Conservation (phyloP, 2,888 invertebrate genomes). For the Lepidocyrtinus sp. region DNA sequence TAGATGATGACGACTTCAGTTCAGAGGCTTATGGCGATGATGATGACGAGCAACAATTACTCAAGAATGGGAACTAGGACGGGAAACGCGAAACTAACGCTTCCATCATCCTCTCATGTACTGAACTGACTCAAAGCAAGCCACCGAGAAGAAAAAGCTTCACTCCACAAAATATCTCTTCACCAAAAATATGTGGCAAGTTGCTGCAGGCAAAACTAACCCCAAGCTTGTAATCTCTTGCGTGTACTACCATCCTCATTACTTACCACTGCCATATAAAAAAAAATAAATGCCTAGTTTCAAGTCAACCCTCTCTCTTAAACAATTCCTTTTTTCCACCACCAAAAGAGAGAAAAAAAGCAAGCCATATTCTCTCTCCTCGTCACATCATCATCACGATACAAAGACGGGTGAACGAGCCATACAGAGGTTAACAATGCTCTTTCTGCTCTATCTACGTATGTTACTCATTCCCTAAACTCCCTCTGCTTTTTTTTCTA, state of each 20-base stretch:
- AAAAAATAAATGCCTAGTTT: not conserved
- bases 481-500: not conserved
- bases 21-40: not conserved
- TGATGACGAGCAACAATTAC: slow-evolving; percentile 51
- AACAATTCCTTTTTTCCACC: slow-evolving; percentile 21
- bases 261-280: not conserved
- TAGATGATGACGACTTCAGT: not conserved
- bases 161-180: slow-evolving; percentile 49
- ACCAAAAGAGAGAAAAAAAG: slow-evolving; percentile 14
- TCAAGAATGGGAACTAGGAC: slow-evolving; percentile 59
- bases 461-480: not conserved
- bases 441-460: not conserved
- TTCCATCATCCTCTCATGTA: slow-evolving; percentile 54
- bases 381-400: slow-evolving; percentile 26
- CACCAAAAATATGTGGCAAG: slow-evolving; percentile 57
- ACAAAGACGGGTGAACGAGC: slow-evolving; percentile 9
- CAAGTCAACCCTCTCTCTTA: slow-evolving; percentile 32
- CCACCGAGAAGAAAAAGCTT: slow-evolving; percentile 53
- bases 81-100: slow-evolving; percentile 56
- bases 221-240: slow-evolving; percentile 26
- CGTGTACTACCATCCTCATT: not conserved
- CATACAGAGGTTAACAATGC: slow-evolving; percentile 7
- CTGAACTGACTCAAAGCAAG: slow-evolving; percentile 53
- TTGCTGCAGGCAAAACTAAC: slow-evolving; percentile 60
- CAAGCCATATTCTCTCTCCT: not conserved